Conservation (phyloP, 2,113 vertebrate genomes). For the Anser cygnoides region DNA sequence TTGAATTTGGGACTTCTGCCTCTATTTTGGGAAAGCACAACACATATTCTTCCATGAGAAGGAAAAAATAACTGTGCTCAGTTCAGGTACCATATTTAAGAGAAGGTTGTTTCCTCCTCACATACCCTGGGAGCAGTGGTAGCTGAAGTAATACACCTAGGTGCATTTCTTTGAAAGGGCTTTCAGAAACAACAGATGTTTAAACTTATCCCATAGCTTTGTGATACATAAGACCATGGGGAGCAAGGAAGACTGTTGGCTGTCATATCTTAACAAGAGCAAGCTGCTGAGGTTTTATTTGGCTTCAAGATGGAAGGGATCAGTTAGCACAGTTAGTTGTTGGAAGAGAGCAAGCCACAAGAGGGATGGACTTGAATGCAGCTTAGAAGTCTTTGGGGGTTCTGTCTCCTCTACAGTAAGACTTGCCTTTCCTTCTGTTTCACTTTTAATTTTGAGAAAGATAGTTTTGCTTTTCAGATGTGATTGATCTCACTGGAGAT, state of each 20-base stretch:
- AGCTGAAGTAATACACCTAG: background rate
- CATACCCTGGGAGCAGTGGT: background rate
- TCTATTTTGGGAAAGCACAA: background rate
- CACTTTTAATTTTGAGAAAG: constrained; percentile 79
- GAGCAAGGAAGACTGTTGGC: background rate
- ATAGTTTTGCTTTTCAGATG: constrained; percentile 86
- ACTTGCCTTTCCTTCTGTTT: constrained; percentile 73
- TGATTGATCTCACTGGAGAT: constrained; percentile 98
- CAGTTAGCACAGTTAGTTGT: background rate
- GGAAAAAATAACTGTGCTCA: background rate
- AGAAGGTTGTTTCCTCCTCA: background rate
- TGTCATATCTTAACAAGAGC: background rate
- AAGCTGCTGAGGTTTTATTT: background rate
- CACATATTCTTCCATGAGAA: accelerated
- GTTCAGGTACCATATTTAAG: background rate
- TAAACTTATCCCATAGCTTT: background rate
- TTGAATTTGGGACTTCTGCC: background rate
- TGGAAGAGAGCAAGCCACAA: background rate
- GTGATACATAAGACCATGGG: background rate
- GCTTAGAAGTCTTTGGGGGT: background rate
- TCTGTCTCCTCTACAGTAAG: constrained; percentile 52
- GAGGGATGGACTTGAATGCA: constrained; percentile 35
- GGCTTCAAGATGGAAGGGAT: background rate
- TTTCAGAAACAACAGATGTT: background rate
- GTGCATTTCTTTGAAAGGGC: background rate